Evolutionary conservation across 2,888 invertebrate species (phyloP).

Genomic region (Ephialtes manifestator): DNA sequence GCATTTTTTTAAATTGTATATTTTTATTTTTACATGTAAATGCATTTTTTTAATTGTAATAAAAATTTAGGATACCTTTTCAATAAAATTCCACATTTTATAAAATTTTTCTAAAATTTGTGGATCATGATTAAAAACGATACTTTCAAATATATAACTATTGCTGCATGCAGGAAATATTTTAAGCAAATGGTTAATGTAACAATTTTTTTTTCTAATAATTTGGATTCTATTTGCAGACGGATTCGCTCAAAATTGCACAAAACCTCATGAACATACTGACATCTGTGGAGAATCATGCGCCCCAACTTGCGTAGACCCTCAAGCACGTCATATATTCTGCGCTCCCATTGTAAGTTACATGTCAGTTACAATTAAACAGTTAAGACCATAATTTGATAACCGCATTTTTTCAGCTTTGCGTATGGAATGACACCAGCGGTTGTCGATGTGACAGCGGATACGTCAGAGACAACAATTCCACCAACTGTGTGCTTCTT

Average conservation of each 20-base stretch:
- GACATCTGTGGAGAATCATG: constrained; percentile 45
- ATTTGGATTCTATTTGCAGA: constrained; percentile 1
- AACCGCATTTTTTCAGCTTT: background rate
- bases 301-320: constrained; percentile 34
- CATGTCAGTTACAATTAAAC: background rate
- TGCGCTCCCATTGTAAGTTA: constrained; percentile 50
- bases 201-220: background rate
- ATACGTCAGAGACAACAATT: background rate
- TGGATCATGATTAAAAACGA: no score
- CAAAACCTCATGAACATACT: constrained; percentile 10
- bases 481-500: background rate
- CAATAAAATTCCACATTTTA: no score
- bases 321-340: background rate
- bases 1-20: background rate
- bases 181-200: background rate
- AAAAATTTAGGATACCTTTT: no score
- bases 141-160: background rate
- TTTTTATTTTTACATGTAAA: background rate
- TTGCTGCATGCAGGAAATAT: background rate
- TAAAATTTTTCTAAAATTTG: no score
- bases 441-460: background rate
- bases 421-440: background rate
- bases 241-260: constrained; percentile 18
- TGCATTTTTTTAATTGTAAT: no score
- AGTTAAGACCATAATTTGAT: background rate